A percentile compares a stretch with the other conserved stretches of the same genome.
phyloP scores from a whole-genome alignment of 2,888 invertebrate species.

The Glyphotaelius pellucidus region DNA sequence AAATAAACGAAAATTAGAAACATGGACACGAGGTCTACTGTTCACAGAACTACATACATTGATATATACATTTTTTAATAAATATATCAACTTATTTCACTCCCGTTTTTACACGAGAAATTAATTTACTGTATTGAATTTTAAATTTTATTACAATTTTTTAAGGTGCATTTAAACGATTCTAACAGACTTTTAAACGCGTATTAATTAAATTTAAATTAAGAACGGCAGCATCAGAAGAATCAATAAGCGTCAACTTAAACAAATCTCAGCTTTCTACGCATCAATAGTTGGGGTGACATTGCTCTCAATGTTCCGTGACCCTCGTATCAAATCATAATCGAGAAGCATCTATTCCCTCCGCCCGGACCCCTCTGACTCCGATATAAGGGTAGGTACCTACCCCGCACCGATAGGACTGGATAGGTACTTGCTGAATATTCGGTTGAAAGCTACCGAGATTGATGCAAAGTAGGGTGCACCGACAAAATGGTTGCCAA shows the following conservation, averaged over 20 bases:
- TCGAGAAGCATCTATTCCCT: slow-evolving; percentile 27
- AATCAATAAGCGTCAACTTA: neutral
- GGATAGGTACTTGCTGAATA: neutral
- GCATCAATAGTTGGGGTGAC: slow-evolving; percentile 11
- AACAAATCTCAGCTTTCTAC: neutral
- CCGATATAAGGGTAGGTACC: neutral
- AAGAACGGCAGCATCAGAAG: neutral
- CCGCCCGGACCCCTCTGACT: neutral
- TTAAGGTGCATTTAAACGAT: neutral
- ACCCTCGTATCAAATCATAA: slow-evolving; percentile 40
- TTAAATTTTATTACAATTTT: too few relatives aligned
- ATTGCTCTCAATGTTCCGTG: slow-evolving; percentile 6
- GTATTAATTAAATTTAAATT: neutral
- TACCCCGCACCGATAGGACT: neutral
- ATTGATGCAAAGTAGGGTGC: slow-evolving; percentile 19
- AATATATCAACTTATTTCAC: too few relatives aligned
- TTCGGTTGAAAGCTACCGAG: neutral
- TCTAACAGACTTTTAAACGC: neutral
- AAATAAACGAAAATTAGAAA: too few relatives aligned
- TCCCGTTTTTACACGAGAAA: too few relatives aligned
- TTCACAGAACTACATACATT: too few relatives aligned
- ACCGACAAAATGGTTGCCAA: slow-evolving; percentile 39
- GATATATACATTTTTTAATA: too few relatives aligned
- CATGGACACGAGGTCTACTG: too few relatives aligned
- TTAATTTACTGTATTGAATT: too few relatives aligned